Percentiles rank a stretch among this genome's conserved stretches.
Conservation (phyloP, 2,888 invertebrate genomes). For the Dexiosoma caninum region DNA sequence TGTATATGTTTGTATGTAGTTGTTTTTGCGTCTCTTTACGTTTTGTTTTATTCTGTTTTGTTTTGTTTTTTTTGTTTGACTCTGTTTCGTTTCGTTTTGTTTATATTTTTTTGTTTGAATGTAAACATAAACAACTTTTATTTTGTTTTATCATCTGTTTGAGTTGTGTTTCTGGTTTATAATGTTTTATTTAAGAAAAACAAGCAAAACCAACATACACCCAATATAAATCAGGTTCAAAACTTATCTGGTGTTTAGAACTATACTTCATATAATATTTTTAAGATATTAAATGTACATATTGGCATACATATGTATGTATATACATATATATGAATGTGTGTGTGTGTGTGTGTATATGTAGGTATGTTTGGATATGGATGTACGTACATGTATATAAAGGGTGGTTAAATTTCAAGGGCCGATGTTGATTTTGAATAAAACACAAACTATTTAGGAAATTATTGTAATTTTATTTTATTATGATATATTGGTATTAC, state of each 20-base stretch:
- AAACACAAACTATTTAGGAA: too few species aligned
- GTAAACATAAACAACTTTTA: slow-evolving; percentile 58
- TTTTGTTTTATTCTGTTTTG: slow-evolving; percentile 20
- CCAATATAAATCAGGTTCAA: slow-evolving; percentile 60
- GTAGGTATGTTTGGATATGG: background rate
- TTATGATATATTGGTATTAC: too few species aligned
- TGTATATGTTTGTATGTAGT: too few species aligned
- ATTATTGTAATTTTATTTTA: too few species aligned
- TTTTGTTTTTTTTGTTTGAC: slow-evolving; percentile 43
- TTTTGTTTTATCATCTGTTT: slow-evolving; percentile 44
- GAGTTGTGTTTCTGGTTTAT: slow-evolving; percentile 62
- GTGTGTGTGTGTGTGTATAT: background rate
- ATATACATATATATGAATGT: background rate
- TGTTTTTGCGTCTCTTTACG: slow-evolving; percentile 38
- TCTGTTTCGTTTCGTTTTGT: slow-evolving; percentile 43
- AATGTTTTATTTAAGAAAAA: slow-evolving; percentile 14
- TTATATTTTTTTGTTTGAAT: slow-evolving; percentile 12
- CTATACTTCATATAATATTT: slow-evolving; percentile 18
- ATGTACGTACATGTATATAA: background rate
- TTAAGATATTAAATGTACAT: background rate
- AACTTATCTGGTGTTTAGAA: slow-evolving; percentile 59
- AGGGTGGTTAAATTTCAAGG: too few species aligned
- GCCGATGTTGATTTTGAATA: too few species aligned
- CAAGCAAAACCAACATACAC: slow-evolving; percentile 2
- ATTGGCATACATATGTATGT: background rate